phyloP scores from a whole-genome alignment of 2,888 invertebrate species.

The Agrochola macilenta region DNA sequence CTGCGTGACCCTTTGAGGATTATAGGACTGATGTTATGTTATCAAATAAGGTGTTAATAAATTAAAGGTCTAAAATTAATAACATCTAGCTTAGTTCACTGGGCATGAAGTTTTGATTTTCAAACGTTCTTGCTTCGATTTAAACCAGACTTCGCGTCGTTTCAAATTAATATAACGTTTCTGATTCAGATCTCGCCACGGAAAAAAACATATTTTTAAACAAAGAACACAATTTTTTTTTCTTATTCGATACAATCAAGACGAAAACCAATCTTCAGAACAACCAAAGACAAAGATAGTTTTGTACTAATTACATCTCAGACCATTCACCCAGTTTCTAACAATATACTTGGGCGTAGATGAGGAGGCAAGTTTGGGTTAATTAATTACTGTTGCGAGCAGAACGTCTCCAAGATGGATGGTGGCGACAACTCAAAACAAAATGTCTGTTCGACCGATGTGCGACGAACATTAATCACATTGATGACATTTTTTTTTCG shows the following conservation, averaged over 20 bases:
- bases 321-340: slow-evolving; percentile 55
- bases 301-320: slow-evolving; percentile 67
- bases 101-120: not conserved
- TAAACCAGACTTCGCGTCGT: not conserved
- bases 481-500: slow-evolving; percentile 64
- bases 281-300: slow-evolving; percentile 50
- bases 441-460: slow-evolving; percentile 72
- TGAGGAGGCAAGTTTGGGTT: slow-evolving; percentile 69
- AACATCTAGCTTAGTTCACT: too few relatives aligned
- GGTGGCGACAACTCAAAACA: slow-evolving; percentile 76
- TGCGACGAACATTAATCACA: slow-evolving; percentile 70
- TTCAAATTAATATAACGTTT: not conserved
- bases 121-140: not conserved
- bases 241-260: not conserved
- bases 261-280: slow-evolving; percentile 20
- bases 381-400: slow-evolving; percentile 77
- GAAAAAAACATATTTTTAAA: not conserved
- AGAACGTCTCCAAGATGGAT: slow-evolving; percentile 74
- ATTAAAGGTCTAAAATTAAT: too few relatives aligned
- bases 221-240: not conserved
- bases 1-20: not conserved
- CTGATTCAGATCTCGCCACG: not conserved
- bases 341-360: slow-evolving; percentile 72
- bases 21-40: not conserved
- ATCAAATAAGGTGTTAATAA: not conserved